Evolutionary conservation across 1,140 invertebrate species (phyloP).

Genomic region (Cecropterus lyciades): DNA sequence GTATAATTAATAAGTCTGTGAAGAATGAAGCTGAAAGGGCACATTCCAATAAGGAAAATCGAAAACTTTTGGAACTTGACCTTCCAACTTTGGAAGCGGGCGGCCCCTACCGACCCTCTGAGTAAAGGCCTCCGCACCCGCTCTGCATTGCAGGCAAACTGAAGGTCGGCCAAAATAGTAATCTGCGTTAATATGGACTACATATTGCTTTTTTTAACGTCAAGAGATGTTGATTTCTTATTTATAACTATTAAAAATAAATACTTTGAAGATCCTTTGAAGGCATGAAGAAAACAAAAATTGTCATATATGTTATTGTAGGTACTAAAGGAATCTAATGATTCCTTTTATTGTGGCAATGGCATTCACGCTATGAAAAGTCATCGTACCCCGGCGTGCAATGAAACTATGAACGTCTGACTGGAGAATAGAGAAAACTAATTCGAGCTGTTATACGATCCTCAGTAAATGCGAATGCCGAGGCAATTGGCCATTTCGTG

Average conservation of each 20-base stretch:
- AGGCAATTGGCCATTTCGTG: constrained; percentile 56
- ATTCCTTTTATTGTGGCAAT: not conserved
- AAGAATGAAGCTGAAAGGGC: constrained; percentile 46
- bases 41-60: constrained; percentile 61
- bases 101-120: constrained; percentile 41
- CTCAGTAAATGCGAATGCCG: constrained; percentile 20
- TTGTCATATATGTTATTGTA: no score
- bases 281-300: no score
- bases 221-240: not conserved
- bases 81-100: constrained; percentile 68
- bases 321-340: not conserved
- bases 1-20: constrained; percentile 42
- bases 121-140: constrained; percentile 43
- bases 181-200: not conserved
- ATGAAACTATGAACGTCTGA: constrained; percentile 36
- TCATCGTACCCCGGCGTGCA: constrained; percentile 36
- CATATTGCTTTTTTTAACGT: not conserved
- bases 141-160: constrained; percentile 75
- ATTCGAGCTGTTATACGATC: constrained; percentile 30
- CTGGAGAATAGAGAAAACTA: constrained; percentile 44
- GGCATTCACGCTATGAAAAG: constrained; percentile 23
- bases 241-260: not conserved
- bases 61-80: constrained; percentile 67
- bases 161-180: constrained; percentile 59
- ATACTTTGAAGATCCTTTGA: no score